Evolutionary conservation across 1,140 invertebrate species (phyloP).

Genomic region (Drosophila melanica): DNA sequence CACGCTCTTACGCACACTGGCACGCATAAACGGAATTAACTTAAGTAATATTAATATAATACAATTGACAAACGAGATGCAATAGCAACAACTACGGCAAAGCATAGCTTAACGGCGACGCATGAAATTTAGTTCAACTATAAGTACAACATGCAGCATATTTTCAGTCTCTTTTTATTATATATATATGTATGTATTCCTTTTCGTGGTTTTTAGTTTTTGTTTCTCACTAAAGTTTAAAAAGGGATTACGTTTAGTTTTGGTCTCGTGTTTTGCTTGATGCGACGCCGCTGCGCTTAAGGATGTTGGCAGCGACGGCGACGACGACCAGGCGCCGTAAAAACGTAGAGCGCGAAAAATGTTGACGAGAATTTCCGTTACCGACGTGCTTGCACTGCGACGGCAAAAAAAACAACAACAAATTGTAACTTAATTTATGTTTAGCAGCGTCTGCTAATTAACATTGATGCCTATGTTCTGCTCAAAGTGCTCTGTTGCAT

Average conservation of each 20-base stretch:
- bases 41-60: conserved; percentile 65
- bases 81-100: neutral
- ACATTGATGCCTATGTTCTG: conserved; percentile 6
- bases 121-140: conserved; percentile 34
- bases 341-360: conserved; percentile 48
- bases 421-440: conserved; percentile 18
- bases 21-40: conserved; percentile 52
- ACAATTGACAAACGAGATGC: conserved; percentile 59
- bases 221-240: conserved; percentile 2
- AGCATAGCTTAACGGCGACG: conserved; percentile 19
- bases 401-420: conserved; percentile 41
- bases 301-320: conserved; percentile 40
- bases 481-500: conserved; percentile 23
- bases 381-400: conserved; percentile 55
- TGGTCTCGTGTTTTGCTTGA: conserved; percentile 16
- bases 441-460: conserved; percentile 14
- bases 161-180: conserved; percentile 10
- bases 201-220: conserved; percentile 14
- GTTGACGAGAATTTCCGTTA: conserved; percentile 61
- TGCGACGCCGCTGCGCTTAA: conserved; percentile 47
- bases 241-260: conserved; percentile 49
- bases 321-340: conserved; percentile 50
- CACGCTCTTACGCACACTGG: neutral
- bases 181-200: neutral
- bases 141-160: conserved; percentile 23